Conservation (phyloP, 2,888 invertebrate species). For the Papilio gigon region DNA sequence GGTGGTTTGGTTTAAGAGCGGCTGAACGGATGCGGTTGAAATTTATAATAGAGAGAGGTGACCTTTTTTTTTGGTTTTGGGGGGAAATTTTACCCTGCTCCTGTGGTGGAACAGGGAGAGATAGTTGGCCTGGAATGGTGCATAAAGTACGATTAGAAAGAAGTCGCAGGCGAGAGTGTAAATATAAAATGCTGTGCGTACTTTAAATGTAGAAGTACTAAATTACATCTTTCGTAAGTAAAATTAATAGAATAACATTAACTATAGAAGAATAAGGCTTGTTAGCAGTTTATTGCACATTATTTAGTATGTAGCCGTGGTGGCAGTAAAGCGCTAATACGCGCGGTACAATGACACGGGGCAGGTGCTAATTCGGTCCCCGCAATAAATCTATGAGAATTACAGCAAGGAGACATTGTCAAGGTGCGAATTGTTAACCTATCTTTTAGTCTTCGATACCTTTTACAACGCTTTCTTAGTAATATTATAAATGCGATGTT, state of each 20-base stretch:
- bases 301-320: constrained; percentile 3
- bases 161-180: too few relatives aligned
- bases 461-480: not conserved
- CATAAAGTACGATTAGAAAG: too few relatives aligned
- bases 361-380: constrained; percentile 32
- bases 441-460: constrained; percentile 2
- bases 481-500: too few relatives aligned
- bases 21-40: too few relatives aligned
- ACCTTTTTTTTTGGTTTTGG: too few relatives aligned
- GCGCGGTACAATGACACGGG: not conserved
- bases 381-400: constrained; percentile 34
- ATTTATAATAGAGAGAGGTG: too few relatives aligned
- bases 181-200: too few relatives aligned
- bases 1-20: too few relatives aligned
- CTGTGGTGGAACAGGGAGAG: too few relatives aligned
- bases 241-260: constrained; percentile 2
- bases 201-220: constrained; percentile 9
- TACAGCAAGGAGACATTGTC: constrained; percentile 10
- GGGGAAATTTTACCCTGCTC: too few relatives aligned
- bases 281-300: constrained; percentile 19
- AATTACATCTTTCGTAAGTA: constrained; percentile 8
- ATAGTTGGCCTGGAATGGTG: too few relatives aligned
- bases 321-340: constrained; percentile 5
- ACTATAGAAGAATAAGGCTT: not conserved
- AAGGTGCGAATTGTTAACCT: constrained; percentile 35